Base-by-base conservation (phyloP, 2,888 invertebrate genomes). In the Sussaba pulchella region DNA sequence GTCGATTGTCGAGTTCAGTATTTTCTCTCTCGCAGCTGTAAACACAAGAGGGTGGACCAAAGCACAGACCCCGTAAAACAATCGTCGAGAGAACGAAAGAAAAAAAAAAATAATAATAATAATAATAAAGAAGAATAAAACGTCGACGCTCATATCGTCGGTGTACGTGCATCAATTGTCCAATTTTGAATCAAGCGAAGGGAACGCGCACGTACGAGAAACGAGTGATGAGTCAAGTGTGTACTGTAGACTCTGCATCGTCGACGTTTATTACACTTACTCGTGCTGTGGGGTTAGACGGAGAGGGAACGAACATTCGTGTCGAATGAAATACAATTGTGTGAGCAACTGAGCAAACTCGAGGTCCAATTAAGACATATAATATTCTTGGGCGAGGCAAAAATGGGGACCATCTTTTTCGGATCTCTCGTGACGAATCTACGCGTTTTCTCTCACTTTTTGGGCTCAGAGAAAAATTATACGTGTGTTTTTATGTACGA, bases 341-440 rank as follows among this genome's bases (percentile, higher is more conserved):
- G 61, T 43, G 74, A 54, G 72, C 80, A 80, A 77, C 77, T 82
- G 67, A 80, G 80, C 74, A 80, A 82, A 82, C 82, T 61, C 45
- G 64, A 21, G 36, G 54, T 66, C 66, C 72, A 72, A 66, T 61
- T 43, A 59, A 78, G 17, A 52, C 19, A 36, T 31, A 31, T 31
- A 31, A 69, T 54, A 67, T 63, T 31, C 17, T 39, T n/a, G 41
- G n/a, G n/a, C n/a, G 36, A 36, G 36, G 36, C 8, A 8, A 8
- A 8, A 6, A 8, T 1, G 1, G 10, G 3, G 3, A 43, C 12
- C n/a, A 43, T 43, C n/a, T 43, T 43, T n/a, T 43, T 43, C 39
- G 12, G 39, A n/a, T n/a, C n/a, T n/a, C n/a, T n/a, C n/a, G n/a
- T n/a, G n/a, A 6, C 39, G 39, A n/a, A n/a, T 39, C 39, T 12